Evolutionary conservation across 2,888 invertebrate species (phyloP), one percentile per base, ranked within the genome.

Genomic region (Ypsolopha scabrella): DNA sequence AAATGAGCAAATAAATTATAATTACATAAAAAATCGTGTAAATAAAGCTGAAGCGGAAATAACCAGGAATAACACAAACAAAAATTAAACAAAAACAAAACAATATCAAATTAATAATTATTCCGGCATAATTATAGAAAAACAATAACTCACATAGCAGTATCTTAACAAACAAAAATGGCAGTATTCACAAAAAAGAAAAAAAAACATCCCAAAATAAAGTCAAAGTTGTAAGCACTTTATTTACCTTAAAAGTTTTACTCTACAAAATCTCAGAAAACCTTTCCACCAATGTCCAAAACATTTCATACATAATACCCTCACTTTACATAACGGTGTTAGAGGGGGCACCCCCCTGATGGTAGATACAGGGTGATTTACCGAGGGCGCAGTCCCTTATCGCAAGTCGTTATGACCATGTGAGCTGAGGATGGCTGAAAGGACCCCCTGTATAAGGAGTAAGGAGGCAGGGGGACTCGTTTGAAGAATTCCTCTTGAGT

Each of bases 381-480:
- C 74, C 60, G 80, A 75, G 82, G 80, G 80, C 66, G 61, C 72
- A 72, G 81, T 79, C 83, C 86, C 86, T 86, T 86, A 85, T 85
- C 85, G 74, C 74, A 24, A 67, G 78, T 79, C 82, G 85, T 85
- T 85, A 85, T 86, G 86, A 86, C 86, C 86, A 86, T 86, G 85
- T 86, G 85, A 86, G 85, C 70, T 65, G 69, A 61, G 61, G 68
- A 64, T 63, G 61, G 55, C 60, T 61, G 67, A 63, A 62, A 63
- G 57, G 58, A 54, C 37, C 52, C 49, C 43, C 54, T 55, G 55
- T 59, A 61, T 60, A 57, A 58, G 54, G 57, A 61, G 60, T 56
- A 68, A 67, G 70, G 70, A 67, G 67, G 52, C 14, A 63, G 24
- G 24, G 24, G 24, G 64, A 57, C 53, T 50, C 68, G 68, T 66